Evolutionary conservation across 1,140 invertebrate species (phyloP).

Genomic region (Lethocerus indicus): DNA sequence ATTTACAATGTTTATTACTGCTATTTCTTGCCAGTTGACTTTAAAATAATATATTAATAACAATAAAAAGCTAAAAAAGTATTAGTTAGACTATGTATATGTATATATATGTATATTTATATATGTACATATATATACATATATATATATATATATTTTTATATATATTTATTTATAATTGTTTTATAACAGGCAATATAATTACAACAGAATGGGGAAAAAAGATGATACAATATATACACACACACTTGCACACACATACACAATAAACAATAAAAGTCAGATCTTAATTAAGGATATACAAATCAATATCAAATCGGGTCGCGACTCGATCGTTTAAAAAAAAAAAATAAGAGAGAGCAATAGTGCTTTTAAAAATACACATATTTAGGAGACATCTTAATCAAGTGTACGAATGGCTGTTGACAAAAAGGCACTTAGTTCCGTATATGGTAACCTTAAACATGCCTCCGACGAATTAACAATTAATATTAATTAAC

Average conservation of each 20-base stretch:
- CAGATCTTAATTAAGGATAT: too few species aligned
- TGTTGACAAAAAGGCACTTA: constrained; percentile 2
- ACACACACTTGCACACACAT: too few species aligned
- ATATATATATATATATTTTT: too few species aligned
- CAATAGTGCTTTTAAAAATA: not conserved
- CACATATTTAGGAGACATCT: not conserved
- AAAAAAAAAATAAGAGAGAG: not conserved
- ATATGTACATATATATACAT: too few species aligned
- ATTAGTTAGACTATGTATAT: too few species aligned
- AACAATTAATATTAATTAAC: not conserved
- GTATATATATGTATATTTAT: too few species aligned
- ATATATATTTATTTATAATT: too few species aligned
- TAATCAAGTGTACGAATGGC: not conserved
- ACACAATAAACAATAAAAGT: not conserved
- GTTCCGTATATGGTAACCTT: constrained; percentile 4
- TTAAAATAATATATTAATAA: too few species aligned
- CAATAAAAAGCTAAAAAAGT: too few species aligned
- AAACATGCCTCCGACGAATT: not conserved
- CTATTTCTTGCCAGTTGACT: too few species aligned
- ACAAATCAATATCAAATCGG: not conserved
- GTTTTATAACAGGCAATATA: too few species aligned
- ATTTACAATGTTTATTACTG: too few species aligned
- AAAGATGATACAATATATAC: constrained; percentile 5
- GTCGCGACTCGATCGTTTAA: not conserved
- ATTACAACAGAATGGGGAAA: constrained; percentile 2